A percentile compares a stretch with the other conserved stretches of the same genome.
Conservation (phyloP, 2,113 vertebrate species). For the Rana temporaria region DNA sequence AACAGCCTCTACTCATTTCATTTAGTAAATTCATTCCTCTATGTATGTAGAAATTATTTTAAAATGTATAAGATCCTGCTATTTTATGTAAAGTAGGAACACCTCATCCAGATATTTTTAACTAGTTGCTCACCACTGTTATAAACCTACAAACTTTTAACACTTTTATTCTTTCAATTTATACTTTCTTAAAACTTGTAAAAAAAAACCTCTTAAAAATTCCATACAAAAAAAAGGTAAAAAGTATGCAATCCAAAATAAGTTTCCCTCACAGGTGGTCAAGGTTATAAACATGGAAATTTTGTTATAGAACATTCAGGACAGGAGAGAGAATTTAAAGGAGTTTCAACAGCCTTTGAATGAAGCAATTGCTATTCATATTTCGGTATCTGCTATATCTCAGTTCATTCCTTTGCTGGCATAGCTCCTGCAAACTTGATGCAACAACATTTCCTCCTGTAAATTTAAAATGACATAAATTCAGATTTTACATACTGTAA, state of each 20-base stretch:
- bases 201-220: not conserved
- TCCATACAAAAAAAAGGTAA: not conserved
- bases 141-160: not conserved
- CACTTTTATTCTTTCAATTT: not conserved
- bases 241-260: conserved; percentile 13
- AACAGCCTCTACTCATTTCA: too few species aligned
- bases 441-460: conserved; percentile 26
- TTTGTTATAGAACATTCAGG: conserved; percentile 28
- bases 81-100: not conserved
- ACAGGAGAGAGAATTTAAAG: conserved; percentile 33
- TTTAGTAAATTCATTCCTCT: too few species aligned
- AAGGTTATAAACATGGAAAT: conserved; percentile 49
- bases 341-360: conserved; percentile 22
- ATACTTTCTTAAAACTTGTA: not conserved
- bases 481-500: conserved; percentile 39
- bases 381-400: conserved; percentile 17
- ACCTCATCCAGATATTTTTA: too few species aligned
- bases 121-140: too few species aligned
- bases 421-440: conserved; percentile 42
- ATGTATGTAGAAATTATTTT: too few species aligned
- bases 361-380: conserved; percentile 40
- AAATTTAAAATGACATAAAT: conserved; percentile 49
- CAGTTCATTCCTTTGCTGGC: conserved; percentile 19
- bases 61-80: too few species aligned
- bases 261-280: conserved; percentile 24